Conservation (phyloP, 2,888 invertebrate genomes). For the Orchestes rusci region DNA sequence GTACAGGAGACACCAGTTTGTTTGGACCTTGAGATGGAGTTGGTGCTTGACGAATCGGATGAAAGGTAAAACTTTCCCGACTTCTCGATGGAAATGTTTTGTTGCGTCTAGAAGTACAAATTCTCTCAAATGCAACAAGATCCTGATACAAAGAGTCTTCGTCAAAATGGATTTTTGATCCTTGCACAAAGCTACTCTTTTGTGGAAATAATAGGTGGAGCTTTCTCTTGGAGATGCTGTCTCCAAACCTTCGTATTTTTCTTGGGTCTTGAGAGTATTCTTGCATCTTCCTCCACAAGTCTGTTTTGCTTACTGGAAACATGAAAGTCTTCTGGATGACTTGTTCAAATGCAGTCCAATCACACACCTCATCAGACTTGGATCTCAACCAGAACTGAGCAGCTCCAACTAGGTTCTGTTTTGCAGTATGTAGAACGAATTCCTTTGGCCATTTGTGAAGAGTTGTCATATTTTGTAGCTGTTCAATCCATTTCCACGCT, state of each 20-base stretch:
- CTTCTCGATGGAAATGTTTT: no score
- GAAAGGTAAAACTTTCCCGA: neutral
- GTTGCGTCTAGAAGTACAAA: neutral
- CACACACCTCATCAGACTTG: neutral
- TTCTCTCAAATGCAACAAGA: neutral
- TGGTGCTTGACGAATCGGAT: no score
- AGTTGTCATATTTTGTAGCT: no score
- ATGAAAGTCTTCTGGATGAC: neutral
- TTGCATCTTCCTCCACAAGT: conserved; percentile 2
- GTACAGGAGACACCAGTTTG: no score
- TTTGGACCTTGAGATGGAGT: no score
- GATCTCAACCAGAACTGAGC: no score
- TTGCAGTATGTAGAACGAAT: no score
- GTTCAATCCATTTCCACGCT: no score
- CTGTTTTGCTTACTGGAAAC: neutral
- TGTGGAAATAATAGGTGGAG: neutral
- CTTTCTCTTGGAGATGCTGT: no score
- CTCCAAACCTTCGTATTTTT: no score
- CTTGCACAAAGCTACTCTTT: neutral
- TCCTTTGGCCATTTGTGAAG: no score
- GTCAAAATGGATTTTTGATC: neutral
- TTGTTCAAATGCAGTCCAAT: neutral
- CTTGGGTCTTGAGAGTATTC: neutral
- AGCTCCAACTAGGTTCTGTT: no score
- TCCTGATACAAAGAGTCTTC: conserved; percentile 1